Conservation (phyloP, 2,888 invertebrate species). For the Cinara cedri region DNA sequence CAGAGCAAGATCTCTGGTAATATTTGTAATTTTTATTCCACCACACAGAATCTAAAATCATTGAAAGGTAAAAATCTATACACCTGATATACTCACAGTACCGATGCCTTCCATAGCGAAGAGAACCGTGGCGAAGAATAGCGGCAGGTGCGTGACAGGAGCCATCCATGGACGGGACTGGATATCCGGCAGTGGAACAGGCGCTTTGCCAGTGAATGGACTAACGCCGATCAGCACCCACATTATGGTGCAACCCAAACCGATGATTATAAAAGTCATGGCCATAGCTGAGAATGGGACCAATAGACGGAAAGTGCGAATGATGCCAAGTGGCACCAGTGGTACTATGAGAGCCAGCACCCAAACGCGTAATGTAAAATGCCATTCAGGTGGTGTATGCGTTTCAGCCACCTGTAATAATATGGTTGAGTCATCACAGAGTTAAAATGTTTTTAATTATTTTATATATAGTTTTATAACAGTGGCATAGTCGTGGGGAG, state of each 20-base stretch:
- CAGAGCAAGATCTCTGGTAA: too few species aligned
- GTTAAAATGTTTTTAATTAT: too few species aligned
- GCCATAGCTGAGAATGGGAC: constrained; percentile 90
- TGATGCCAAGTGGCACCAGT: constrained; percentile 74
- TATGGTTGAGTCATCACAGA: constrained; percentile 67
- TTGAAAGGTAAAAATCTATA: too few species aligned
- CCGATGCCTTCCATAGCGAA: constrained; percentile 98
- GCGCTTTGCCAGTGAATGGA: constrained; percentile 62
- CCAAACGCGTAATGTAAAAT: constrained; percentile 68
- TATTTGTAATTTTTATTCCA: too few species aligned
- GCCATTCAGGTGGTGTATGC: constrained; percentile 61
- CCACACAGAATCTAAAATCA: too few species aligned
- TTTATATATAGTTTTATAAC: too few species aligned
- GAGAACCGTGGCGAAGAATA: constrained; percentile 93
- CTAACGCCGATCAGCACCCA: constrained; percentile 71
- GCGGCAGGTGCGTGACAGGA: constrained; percentile 68
- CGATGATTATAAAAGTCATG: constrained; percentile 78
- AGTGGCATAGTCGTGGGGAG: too few species aligned
- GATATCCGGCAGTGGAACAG: constrained; percentile 67
- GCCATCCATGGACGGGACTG: constrained; percentile 66
- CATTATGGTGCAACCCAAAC: constrained; percentile 65
- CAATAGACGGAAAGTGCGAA: constrained; percentile 79
- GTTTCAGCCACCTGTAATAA: constrained; percentile 60
- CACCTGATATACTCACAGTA: constrained; percentile 65
- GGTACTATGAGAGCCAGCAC: constrained; percentile 74